Conservation (phyloP, 2,888 invertebrate genomes). For the Podabrus alpinus region DNA sequence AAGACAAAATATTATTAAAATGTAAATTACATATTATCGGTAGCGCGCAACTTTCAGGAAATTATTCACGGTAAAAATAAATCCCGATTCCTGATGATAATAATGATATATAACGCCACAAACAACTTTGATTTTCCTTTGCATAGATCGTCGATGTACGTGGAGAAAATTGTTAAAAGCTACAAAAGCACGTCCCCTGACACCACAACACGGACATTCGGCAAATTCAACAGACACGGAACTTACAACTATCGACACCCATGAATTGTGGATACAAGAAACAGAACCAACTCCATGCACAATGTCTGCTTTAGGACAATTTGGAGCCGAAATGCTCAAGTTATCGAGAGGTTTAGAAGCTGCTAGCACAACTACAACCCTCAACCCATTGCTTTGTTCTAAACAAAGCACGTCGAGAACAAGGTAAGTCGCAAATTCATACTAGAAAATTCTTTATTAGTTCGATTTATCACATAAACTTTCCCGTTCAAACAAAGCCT, state of each 20-base stretch:
- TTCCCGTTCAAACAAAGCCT: background rate
- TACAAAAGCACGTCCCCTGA: conserved; percentile 40
- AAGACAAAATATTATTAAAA: conserved; percentile 2
- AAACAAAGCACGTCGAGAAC: conserved; percentile 23
- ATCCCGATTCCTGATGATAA: background rate
- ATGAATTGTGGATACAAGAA: conserved; percentile 77
- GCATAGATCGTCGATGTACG: conserved; percentile 73
- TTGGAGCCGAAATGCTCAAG: conserved; percentile 85
- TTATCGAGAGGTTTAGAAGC: conserved; percentile 80
- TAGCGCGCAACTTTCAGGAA: background rate
- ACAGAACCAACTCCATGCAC: conserved; percentile 77
- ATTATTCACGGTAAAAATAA: background rate
- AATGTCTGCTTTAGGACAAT: conserved; percentile 83
- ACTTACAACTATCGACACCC: conserved; percentile 79
- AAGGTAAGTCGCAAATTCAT: conserved; percentile 11
- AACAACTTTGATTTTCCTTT: background rate
- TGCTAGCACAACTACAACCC: conserved; percentile 54
- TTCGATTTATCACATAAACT: background rate
- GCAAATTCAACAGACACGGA: conserved; percentile 84
- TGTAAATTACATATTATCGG: conserved; percentile 4
- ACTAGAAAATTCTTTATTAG: background rate
- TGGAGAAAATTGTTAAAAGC: conserved; percentile 73
- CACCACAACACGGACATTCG: conserved; percentile 68
- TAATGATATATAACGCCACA: too few species aligned
- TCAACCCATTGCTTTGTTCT: conserved; percentile 12